phyloP scores from a whole-genome alignment of 2,888 invertebrate genomes.

The Phaedon cochleariae region DNA sequence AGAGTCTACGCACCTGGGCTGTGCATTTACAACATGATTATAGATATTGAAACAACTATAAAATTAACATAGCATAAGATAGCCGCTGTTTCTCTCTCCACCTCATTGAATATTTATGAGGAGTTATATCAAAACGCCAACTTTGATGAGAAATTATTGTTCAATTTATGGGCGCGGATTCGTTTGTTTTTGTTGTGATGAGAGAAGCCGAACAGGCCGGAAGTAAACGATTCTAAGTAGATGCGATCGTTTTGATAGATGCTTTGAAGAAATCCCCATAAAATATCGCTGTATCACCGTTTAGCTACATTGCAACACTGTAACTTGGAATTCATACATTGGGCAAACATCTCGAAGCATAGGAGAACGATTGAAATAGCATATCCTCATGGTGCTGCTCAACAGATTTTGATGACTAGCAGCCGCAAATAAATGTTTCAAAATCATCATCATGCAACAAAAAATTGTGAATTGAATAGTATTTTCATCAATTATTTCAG shows the following conservation, averaged over 20 bases:
- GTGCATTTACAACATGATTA: constrained; percentile 10
- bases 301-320: too few relatives aligned
- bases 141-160: constrained; percentile 51
- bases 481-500: too few relatives aligned
- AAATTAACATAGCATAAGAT: constrained; percentile 55
- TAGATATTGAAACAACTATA: constrained; percentile 53
- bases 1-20: background rate
- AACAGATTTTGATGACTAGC: too few relatives aligned
- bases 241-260: background rate
- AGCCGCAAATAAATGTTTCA: too few relatives aligned
- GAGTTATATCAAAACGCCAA: constrained; percentile 38
- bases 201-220: background rate
- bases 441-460: too few relatives aligned
- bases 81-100: constrained; percentile 49
- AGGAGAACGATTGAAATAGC: too few relatives aligned
- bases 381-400: too few relatives aligned
- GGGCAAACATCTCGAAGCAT: too few relatives aligned
- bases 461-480: too few relatives aligned
- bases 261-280: too few relatives aligned
- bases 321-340: too few relatives aligned
- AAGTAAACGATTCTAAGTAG: background rate
- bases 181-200: constrained; percentile 23
- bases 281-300: too few relatives aligned
- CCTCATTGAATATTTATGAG: constrained; percentile 59
- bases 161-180: constrained; percentile 26